These are phyloP conservation scores for Polypterus bichir DNA, from an alignment of 2,113 vertebrate species.

Conservation along the genomic window DNA sequence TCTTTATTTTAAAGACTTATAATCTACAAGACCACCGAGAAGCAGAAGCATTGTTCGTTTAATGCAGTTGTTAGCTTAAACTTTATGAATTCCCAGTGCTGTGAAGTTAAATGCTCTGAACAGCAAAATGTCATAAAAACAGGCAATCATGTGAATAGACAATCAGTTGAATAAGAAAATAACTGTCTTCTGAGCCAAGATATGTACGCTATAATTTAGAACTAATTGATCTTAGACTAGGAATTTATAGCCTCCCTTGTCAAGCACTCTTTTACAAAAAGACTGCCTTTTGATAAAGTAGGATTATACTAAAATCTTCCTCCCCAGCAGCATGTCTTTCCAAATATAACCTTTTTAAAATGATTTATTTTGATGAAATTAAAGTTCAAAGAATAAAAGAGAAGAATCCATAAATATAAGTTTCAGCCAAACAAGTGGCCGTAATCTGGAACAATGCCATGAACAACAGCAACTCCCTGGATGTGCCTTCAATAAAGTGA, in stretches of 20 bases:
- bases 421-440: slow-evolving; percentile 8
- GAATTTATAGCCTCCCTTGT: slow-evolving; percentile 8
- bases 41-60: background rate
- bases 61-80: background rate
- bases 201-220: slow-evolving; percentile 4
- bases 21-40: background rate
- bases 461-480: slow-evolving; percentile 1
- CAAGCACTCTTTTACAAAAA: slow-evolving; percentile 7
- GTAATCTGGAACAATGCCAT: slow-evolving; percentile 7
- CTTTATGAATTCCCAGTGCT: background rate
- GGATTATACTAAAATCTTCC: slow-evolving; percentile 8
- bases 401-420: slow-evolving; percentile 9
- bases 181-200: slow-evolving; percentile 5
- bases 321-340: slow-evolving; percentile 4
- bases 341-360: slow-evolving; percentile 7
- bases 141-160: background rate
- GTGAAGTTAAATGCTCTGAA: background rate
- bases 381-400: slow-evolving; percentile 13
- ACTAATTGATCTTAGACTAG: slow-evolving; percentile 8
- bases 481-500: no score
- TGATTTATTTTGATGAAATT: slow-evolving; percentile 9
- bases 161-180: slow-evolving; percentile 4
- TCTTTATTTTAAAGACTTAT: background rate
- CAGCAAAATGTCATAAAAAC: slow-evolving; percentile 1
- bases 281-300: slow-evolving; percentile 6